Conservation (phyloP, 2,113 vertebrate species). For the Ammospiza caudacuta region DNA sequence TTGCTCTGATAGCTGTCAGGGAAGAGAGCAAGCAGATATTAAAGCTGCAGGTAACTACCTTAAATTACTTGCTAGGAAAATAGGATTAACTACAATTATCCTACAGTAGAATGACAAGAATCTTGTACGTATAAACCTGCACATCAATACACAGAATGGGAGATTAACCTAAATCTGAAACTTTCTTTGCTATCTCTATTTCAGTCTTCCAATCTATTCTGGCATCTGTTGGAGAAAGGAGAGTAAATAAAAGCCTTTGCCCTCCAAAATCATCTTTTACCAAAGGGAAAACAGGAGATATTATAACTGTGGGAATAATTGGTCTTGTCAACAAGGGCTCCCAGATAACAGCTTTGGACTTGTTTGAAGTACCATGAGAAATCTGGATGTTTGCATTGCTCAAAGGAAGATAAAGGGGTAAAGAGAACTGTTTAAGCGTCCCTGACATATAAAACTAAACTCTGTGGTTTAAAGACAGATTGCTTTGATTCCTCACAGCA, state of each 20-base stretch:
- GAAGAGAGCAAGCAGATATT: neutral
- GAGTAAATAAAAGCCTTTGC: neutral
- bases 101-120: neutral
- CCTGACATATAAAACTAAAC: slow-evolving; percentile 54
- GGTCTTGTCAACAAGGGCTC: neutral
- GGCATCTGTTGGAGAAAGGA: neutral
- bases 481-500: slow-evolving; percentile 39
- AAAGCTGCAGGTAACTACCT: neutral
- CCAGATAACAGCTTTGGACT: slow-evolving; percentile 32
- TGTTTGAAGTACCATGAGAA: slow-evolving; percentile 39
- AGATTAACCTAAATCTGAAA: neutral
- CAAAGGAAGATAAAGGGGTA: neutral
- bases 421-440: slow-evolving; percentile 46
- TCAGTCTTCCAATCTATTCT: neutral
- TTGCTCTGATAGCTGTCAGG: neutral
- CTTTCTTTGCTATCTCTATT: neutral
- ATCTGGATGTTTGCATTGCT: slow-evolving; percentile 25
- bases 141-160: neutral
- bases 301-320: slow-evolving; percentile 11
- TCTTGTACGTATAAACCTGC: neutral
- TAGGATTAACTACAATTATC: neutral
- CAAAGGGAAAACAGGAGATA: neutral
- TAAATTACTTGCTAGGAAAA: neutral
- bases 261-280: neutral
- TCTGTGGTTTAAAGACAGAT: slow-evolving; percentile 48